These are phyloP conservation scores for Smutsia temminckii DNA, from an alignment of 2,797 vertebrate genomes.

Conservation along the genomic window DNA sequence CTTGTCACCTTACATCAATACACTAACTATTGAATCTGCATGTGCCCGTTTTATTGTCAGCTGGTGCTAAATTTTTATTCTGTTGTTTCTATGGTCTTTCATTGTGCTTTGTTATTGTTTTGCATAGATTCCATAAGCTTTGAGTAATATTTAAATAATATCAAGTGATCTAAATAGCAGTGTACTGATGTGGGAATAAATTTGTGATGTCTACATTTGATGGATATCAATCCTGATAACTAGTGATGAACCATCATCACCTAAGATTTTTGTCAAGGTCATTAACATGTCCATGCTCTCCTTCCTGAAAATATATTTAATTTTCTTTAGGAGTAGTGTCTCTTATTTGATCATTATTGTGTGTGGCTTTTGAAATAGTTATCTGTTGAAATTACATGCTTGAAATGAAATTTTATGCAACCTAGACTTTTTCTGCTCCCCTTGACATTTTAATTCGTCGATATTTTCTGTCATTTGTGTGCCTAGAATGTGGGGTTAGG, in stretches of 20 bases:
- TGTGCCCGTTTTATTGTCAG: not conserved
- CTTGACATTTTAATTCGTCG: not conserved
- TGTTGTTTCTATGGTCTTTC: not conserved
- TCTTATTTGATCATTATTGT: not conserved
- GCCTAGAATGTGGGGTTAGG: not conserved
- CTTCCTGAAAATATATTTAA: constrained; percentile 29
- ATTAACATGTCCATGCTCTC: not conserved
- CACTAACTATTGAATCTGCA: not conserved
- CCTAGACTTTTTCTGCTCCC: not conserved
- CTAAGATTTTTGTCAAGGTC: not conserved
- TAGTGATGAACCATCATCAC: not conserved
- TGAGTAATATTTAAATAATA: not conserved
- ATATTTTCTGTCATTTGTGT: constrained; percentile 29
- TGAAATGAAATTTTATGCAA: constrained; percentile 23
- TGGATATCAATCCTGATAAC: constrained; percentile 27
- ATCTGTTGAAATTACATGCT: not conserved
- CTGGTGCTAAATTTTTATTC: constrained; percentile 13
- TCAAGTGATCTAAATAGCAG: constrained; percentile 10
- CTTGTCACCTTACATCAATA: not conserved
- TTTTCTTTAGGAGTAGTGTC: not conserved
- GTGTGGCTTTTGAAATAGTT: constrained; percentile 23
- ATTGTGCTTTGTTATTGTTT: not conserved
- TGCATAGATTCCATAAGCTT: not conserved
- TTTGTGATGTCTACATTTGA: constrained; percentile 34
- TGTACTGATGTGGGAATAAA: not conserved